Conservation (phyloP, 2,113 vertebrate species). For the Gymnarchus niloticus region DNA sequence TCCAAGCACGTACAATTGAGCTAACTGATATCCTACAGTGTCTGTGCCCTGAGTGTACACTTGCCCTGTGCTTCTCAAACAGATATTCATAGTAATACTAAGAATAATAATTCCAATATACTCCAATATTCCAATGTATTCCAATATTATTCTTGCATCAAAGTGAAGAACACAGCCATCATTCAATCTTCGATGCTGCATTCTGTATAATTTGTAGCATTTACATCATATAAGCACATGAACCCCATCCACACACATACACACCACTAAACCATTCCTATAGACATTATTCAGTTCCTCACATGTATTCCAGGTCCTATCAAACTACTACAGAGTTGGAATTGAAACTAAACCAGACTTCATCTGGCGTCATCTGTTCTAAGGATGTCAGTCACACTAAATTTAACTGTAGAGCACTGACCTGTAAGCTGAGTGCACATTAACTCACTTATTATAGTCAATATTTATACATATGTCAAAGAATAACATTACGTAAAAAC, state of each 20-base stretch:
- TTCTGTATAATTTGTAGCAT: neutral
- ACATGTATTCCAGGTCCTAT: neutral
- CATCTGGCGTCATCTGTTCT: neutral
- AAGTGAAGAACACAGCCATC: neutral
- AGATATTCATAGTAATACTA: too few relatives aligned
- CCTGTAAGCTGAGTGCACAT: slow-evolving; percentile 20
- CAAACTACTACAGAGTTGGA: neutral
- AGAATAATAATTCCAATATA: too few relatives aligned
- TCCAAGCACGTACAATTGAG: too few relatives aligned
- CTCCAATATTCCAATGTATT: too few relatives aligned
- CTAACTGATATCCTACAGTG: too few relatives aligned
- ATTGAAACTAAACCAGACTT: neutral
- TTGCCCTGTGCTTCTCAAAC: too few relatives aligned
- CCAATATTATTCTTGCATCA: neutral
- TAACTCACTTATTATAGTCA: slow-evolving; percentile 19
- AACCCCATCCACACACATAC: too few relatives aligned
- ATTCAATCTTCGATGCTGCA: neutral
- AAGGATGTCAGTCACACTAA: slow-evolving; percentile 17
- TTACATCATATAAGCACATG: neutral
- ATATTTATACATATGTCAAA: neutral
- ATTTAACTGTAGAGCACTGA: neutral
- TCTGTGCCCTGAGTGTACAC: too few relatives aligned
- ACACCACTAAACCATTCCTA: neutral
- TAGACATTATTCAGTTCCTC: neutral
- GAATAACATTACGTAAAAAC: neutral